Base-by-base conservation (phyloP, 1,140 invertebrate species). In the Agrilus planipennis region DNA sequence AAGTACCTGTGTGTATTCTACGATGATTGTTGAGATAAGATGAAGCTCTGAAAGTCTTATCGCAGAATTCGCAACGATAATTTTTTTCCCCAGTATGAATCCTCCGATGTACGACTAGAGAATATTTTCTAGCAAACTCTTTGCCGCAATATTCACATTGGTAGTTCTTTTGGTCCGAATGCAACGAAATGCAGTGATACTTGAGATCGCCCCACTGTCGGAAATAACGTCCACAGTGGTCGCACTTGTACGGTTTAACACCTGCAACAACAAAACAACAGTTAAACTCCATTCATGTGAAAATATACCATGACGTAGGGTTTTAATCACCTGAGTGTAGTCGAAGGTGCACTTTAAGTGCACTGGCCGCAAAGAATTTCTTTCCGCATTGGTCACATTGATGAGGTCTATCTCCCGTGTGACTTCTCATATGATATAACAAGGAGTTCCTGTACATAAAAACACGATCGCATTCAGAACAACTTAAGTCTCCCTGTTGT, bases 101-200 rank as follows among this genome's bases (percentile, higher is more conserved):
- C 25, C 87, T 68, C 0, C 87, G 69, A 57, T 94, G 91, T 0
- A 90, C 75, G n/a, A 83, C 86, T n/a, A 89, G 61, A 15, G 90
- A 93, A 56, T 95, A 94, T 45, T 91, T 87, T 12, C 92, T 72
- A 0, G 90, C 89, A 65, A 92, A 92, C 49, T 88, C 83, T 61
- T 91, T 90, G 16, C 81, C 84, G 57, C 89, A 93, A 54, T 84
- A 90, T 57, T 91, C 87, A 55, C 89, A 93, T 53, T 89, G 86
- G 59, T 82, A 89, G 36, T 82, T 76, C 53, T 88, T 84, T 53
- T 81, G 65, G 3, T 62, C 60, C 9, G 84, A 86, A 59, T 94
- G 89, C 38, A 89, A 71, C 2, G 85, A 89, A 1, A 77, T 84
- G 44, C 83, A 81, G 61, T 94, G 90, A 51, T 91, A 85, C 47